Evolutionary conservation across 2,888 invertebrate species (phyloP).

Genomic region (Diarsia dahlii): DNA sequence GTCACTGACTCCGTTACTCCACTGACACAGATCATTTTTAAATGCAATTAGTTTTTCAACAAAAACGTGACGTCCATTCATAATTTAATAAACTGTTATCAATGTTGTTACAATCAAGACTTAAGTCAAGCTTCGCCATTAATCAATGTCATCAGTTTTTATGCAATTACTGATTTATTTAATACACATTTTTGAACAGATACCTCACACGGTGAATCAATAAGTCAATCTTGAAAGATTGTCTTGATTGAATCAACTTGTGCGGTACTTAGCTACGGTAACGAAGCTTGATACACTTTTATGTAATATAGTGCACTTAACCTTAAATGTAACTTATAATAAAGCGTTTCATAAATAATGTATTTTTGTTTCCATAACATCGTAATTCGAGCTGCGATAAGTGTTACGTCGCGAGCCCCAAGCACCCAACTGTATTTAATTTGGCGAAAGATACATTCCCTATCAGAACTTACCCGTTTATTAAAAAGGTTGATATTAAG

Average conservation of each 20-base stretch:
- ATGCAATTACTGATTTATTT: constrained; percentile 48
- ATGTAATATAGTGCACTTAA: constrained; percentile 31
- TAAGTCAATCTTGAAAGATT: constrained; percentile 44
- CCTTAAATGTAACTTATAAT: constrained; percentile 62
- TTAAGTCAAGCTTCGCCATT: constrained; percentile 48
- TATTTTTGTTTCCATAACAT: constrained; percentile 76
- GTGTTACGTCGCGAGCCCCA: constrained; percentile 64
- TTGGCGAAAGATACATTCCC: constrained; percentile 73
- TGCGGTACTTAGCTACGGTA: constrained; percentile 33
- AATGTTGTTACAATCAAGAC: constrained; percentile 41
- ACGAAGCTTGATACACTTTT: constrained; percentile 17
- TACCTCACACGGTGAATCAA: constrained; percentile 59
- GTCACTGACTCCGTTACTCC: constrained; percentile 46
- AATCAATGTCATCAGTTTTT: constrained; percentile 59
- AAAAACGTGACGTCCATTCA: constrained; percentile 45
- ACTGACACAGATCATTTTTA: constrained; percentile 33
- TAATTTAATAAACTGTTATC: constrained; percentile 49
- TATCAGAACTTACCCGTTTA: constrained; percentile 67
- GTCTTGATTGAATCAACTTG: constrained; percentile 45
- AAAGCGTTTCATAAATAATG: constrained; percentile 74
- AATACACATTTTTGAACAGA: constrained; percentile 40
- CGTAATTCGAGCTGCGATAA: constrained; percentile 77
- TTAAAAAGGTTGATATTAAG: constrained; percentile 70
- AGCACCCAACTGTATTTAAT: constrained; percentile 70
- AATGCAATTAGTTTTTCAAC: constrained; percentile 43